Conservation (phyloP, 2,888 invertebrate genomes). For the Stenodema calcarata region DNA sequence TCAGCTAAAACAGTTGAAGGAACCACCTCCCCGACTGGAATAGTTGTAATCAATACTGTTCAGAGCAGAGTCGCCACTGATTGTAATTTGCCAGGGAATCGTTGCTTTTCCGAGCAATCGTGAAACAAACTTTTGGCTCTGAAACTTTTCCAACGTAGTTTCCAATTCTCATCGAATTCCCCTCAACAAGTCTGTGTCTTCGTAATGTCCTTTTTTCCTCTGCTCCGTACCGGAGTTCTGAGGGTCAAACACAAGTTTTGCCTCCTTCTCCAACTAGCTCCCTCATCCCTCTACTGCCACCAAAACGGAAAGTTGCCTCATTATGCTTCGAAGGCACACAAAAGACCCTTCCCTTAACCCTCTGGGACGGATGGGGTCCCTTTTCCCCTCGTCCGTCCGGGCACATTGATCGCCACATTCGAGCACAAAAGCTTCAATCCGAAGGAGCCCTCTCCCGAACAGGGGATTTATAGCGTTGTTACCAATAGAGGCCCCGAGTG, state of each 20-base stretch:
- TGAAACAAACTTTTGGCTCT: background rate
- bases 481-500: background rate
- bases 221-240: background rate
- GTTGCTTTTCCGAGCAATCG: background rate
- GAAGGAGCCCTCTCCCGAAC: background rate
- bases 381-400: background rate
- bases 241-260: slow-evolving; percentile 19
- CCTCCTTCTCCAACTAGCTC: background rate
- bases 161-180: slow-evolving; percentile 12
- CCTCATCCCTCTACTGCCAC: background rate
- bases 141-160: background rate
- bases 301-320: slow-evolving; percentile 22
- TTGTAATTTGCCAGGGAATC: background rate
- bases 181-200: background rate
- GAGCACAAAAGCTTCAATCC: slow-evolving; percentile 25
- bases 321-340: slow-evolving; percentile 11
- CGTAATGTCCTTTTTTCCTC: background rate
- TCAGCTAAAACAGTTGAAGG: no score
- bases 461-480: background rate
- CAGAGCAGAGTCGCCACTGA: background rate
- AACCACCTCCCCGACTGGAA: background rate
- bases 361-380: no score
- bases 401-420: slow-evolving; percentile 23
- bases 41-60: background rate
- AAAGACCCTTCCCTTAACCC: background rate